Evolutionary conservation across 1,140 invertebrate species (phyloP).

Genomic region (Magallana angulata): DNA sequence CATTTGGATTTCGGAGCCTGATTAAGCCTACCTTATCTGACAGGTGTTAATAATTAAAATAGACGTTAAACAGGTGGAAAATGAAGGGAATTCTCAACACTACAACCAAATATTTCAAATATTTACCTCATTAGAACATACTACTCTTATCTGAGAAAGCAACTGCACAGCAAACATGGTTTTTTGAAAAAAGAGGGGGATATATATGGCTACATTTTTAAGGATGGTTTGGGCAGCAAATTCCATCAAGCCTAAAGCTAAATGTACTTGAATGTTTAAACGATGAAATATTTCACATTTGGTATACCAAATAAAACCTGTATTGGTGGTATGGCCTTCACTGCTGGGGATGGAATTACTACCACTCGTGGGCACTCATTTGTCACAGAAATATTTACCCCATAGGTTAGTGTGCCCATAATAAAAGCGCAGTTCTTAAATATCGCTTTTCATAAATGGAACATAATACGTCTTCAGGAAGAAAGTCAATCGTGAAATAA

Average conservation of each 20-base stretch:
- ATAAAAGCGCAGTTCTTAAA: not conserved
- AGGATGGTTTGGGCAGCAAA: too few species aligned
- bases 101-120: slow-evolving; percentile 8
- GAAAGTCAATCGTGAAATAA: not conserved
- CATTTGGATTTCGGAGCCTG: slow-evolving; percentile 15
- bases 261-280: too few species aligned
- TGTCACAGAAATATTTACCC: slow-evolving; percentile 12
- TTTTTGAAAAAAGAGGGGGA: too few species aligned
- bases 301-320: not conserved
- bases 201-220: too few species aligned
- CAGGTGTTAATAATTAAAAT: not conserved
- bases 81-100: not conserved
- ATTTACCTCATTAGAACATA: not conserved
- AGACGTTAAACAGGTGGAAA: not conserved
- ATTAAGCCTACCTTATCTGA: not conserved
- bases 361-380: slow-evolving; percentile 6
- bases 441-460: slow-evolving; percentile 8
- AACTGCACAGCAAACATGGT: too few species aligned
- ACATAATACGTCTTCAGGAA: slow-evolving; percentile 14
- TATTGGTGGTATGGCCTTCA: not conserved
- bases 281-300: too few species aligned
- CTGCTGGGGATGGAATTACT: not conserved
- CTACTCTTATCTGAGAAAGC: not conserved
- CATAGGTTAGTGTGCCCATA: not conserved
- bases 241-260: too few species aligned